Conservation (phyloP, 1,140 invertebrate species). For the Riptortus pedestris region DNA sequence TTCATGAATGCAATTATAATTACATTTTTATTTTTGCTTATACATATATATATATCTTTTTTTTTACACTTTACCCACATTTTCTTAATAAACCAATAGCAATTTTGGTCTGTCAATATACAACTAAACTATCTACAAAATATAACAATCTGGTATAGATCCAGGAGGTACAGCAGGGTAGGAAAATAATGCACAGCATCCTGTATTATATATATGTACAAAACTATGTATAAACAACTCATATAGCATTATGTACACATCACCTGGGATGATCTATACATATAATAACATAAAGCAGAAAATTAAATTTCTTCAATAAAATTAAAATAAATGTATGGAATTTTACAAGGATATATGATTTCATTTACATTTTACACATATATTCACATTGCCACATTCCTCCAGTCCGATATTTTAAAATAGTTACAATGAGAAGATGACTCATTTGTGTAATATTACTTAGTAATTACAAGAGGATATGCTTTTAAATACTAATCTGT, state of each 20-base stretch:
- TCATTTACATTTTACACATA: too few species aligned
- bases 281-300: background rate
- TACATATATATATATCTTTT: background rate
- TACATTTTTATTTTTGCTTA: too few species aligned
- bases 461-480: too few species aligned
- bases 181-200: background rate
- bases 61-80: background rate
- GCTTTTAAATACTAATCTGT: too few species aligned
- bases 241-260: slow-evolving; percentile 1
- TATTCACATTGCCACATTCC: too few species aligned
- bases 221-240: background rate
- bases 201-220: background rate
- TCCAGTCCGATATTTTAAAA: too few species aligned
- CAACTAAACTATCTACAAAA: slow-evolving; percentile 12
- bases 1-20: background rate
- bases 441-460: too few species aligned
- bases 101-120: slow-evolving; percentile 6
- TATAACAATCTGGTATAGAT: slow-evolving; percentile 6
- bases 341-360: too few species aligned
- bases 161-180: slow-evolving; percentile 1
- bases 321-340: too few species aligned
- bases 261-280: slow-evolving; percentile 5
- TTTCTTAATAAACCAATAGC: background rate
- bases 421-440: too few species aligned
- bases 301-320: too few species aligned